A percentile compares a stretch with the other conserved stretches of the same genome.
Evolutionary conservation across 1,140 invertebrate species (phyloP).

Genomic region (Eubasilissa regina): DNA sequence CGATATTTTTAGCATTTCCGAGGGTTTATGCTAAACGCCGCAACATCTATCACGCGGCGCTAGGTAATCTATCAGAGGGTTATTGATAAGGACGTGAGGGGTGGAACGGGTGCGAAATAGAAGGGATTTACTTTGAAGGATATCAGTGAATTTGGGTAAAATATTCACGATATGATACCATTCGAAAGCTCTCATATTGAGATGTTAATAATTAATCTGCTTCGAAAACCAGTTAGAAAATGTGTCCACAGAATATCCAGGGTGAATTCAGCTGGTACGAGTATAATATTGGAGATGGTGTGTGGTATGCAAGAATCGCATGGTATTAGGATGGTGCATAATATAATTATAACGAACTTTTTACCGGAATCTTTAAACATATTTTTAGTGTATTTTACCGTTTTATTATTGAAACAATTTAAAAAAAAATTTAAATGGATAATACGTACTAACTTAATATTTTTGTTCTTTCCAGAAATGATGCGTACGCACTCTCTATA

Average conservation of each 20-base stretch:
- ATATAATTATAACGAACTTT: too few relatives aligned
- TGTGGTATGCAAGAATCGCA: neutral
- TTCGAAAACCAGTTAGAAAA: too few relatives aligned
- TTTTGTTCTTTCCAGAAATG: too few relatives aligned
- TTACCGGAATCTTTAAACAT: too few relatives aligned
- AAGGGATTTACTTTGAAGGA: slow-evolving; percentile 15
- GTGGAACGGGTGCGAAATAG: slow-evolving; percentile 16
- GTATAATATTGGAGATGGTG: neutral
- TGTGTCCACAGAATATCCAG: neutral
- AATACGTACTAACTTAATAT: too few relatives aligned
- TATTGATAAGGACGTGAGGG: slow-evolving; percentile 9
- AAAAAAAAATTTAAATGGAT: too few relatives aligned
- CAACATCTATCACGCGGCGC: slow-evolving; percentile 25
- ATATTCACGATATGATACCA: slow-evolving; percentile 4
- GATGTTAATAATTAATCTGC: neutral
- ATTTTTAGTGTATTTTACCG: too few relatives aligned
- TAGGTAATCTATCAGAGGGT: slow-evolving; percentile 28
- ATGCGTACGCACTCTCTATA: too few relatives aligned
- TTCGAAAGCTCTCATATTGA: neutral
- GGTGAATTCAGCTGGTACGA: neutral
- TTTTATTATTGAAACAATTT: too few relatives aligned
- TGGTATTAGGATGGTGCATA: too few relatives aligned
- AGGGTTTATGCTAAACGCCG: slow-evolving; percentile 30
- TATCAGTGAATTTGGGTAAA: neutral
- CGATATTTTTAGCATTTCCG: slow-evolving; percentile 24